These are phyloP conservation scores for Eupithecia vulgata DNA, from an alignment of 2,888 invertebrate species.

Conservation along the genomic window DNA sequence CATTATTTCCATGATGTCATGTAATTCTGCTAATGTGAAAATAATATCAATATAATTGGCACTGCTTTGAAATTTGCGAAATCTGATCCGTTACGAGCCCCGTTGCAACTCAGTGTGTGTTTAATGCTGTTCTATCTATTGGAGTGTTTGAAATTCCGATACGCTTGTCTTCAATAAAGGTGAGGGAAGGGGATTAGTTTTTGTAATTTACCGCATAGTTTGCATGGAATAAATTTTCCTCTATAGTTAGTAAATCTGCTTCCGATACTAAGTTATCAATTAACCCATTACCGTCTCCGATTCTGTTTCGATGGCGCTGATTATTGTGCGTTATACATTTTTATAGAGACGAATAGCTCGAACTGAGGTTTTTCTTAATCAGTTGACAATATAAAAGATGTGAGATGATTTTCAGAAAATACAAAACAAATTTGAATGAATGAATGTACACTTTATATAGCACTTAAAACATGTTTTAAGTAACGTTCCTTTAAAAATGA, in stretches of 20 bases:
- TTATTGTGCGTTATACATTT: not conserved
- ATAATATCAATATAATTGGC: constrained; percentile 24
- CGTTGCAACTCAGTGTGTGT: not conserved
- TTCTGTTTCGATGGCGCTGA: too few relatives aligned
- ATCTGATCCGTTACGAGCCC: constrained; percentile 26
- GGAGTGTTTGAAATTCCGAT: constrained; percentile 1
- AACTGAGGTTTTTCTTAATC: not conserved
- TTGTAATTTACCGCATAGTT: not conserved
- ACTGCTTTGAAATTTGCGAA: constrained; percentile 22
- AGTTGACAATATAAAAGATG: not conserved
- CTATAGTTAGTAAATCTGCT: too few relatives aligned
- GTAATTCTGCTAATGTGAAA: constrained; percentile 2
- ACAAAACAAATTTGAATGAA: not conserved
- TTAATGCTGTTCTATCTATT: not conserved
- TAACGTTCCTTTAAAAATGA: too few relatives aligned
- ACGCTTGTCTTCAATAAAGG: not conserved
- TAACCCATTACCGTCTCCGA: too few relatives aligned
- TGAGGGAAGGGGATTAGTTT: not conserved
- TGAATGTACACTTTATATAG: too few relatives aligned
- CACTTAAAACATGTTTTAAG: too few relatives aligned
- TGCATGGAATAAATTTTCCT: too few relatives aligned
- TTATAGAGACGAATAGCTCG: not conserved
- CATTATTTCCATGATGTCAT: not conserved
- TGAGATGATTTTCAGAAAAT: not conserved
- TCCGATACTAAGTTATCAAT: too few relatives aligned